Percentiles rank a stretch among this genome's conserved stretches.
These are phyloP conservation scores for Branchipolynoe longqiensis DNA, from an alignment of 2,888 invertebrate genomes.

Conservation along the genomic window DNA sequence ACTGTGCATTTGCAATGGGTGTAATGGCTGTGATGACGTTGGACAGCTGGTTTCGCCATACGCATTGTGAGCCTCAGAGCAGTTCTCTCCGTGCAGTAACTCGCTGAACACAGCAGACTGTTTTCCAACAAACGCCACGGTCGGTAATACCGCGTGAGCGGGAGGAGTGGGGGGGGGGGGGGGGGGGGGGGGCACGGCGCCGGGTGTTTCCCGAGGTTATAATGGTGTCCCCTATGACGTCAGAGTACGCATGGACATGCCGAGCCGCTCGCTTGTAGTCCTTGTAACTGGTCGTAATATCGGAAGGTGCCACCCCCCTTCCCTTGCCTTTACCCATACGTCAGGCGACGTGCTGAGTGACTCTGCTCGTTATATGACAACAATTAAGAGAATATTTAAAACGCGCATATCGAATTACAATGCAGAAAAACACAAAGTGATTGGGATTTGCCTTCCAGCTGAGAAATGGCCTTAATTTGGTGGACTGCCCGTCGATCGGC, in stretches of 20 bases:
- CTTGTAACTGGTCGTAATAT: too few relatives aligned
- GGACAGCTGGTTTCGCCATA: too few relatives aligned
- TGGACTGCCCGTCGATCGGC: background rate
- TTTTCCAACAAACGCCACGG: background rate
- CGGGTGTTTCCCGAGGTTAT: conserved; percentile 40
- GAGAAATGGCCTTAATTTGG: too few relatives aligned
- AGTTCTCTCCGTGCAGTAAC: background rate
- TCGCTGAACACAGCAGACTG: background rate
- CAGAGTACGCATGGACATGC: background rate
- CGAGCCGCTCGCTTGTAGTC: background rate
- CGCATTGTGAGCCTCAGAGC: background rate
- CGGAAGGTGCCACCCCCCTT: conserved; percentile 27
- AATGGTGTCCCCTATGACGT: background rate
- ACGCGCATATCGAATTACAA: too few relatives aligned
- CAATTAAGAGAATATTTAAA: too few relatives aligned
- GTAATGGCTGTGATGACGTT: too few relatives aligned
- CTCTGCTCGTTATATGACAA: too few relatives aligned
- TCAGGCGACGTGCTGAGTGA: too few relatives aligned
- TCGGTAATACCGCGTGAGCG: background rate
- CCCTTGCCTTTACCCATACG: too few relatives aligned
- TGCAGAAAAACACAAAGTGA: too few relatives aligned
- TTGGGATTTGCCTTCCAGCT: too few relatives aligned
- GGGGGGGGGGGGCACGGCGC: background rate
- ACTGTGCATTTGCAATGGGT: too few relatives aligned
- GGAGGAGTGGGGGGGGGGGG: background rate